Evolutionary conservation across 1,140 invertebrate species (phyloP).

Genomic region (Hycleus phaleratus): DNA sequence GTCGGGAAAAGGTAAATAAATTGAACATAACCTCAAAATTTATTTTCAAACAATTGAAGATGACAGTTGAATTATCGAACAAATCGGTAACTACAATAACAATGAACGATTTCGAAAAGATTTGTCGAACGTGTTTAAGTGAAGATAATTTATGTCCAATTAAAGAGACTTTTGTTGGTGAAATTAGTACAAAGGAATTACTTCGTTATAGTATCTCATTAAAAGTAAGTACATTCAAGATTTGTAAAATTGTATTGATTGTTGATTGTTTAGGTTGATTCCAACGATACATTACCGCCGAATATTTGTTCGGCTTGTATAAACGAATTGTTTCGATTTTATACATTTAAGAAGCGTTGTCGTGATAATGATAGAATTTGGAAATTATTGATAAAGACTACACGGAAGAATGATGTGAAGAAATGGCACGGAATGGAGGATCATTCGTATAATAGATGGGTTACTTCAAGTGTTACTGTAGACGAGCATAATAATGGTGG

Average conservation of each 20-base stretch:
- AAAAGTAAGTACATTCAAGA: neutral
- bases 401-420: neutral
- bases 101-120: conserved; percentile 7
- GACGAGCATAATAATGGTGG: neutral
- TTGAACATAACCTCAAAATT: no score
- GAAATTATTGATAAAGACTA: conserved; percentile 6
- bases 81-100: neutral
- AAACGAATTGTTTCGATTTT: conserved; percentile 12
- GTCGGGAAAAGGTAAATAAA: no score
- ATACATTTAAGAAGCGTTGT: conserved; percentile 16
- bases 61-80: neutral
- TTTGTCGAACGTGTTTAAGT: conserved; percentile 23
- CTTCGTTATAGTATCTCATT: conserved; percentile 8
- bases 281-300: conserved; percentile 19
- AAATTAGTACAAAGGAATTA: conserved; percentile 4
- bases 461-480: neutral
- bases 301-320: conserved; percentile 23
- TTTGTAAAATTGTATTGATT: neutral
- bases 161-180: conserved; percentile 4
- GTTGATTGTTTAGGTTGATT: conserved; percentile 13
- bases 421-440: neutral
- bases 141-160: conserved; percentile 12
- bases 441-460: neutral
- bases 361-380: conserved; percentile 8
- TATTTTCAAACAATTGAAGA: neutral